Percentiles rank a stretch among this genome's conserved stretches.
Evolutionary conservation across 2,113 vertebrate species (phyloP).

Genomic region (Suricata suricatta): DNA sequence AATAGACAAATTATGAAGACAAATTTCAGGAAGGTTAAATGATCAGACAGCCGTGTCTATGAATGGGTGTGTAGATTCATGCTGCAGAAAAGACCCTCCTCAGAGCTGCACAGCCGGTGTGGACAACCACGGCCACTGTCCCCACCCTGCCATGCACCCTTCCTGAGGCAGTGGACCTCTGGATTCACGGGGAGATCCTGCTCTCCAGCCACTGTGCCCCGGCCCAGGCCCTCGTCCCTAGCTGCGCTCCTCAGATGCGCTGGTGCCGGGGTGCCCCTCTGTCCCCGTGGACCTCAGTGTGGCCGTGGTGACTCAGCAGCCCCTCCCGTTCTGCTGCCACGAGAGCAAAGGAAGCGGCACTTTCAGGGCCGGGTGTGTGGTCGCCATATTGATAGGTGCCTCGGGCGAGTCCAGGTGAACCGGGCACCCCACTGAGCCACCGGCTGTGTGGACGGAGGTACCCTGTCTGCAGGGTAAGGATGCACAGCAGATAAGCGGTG

Average conservation of each 20-base stretch:
- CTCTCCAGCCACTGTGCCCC: background rate
- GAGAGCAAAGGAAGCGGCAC: background rate
- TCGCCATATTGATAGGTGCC: accelerated
- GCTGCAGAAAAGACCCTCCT: background rate
- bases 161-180: background rate
- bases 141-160: accelerated
- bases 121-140: background rate
- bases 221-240: background rate
- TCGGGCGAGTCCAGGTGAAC: accelerated
- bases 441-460: background rate
- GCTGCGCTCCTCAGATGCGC: accelerated
- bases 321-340: no score
- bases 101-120: background rate
- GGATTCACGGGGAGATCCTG: background rate
- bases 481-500: accelerated
- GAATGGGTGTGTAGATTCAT: accelerated
- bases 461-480: accelerated
- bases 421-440: accelerated
- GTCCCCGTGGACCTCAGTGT: background rate
- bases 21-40: background rate
- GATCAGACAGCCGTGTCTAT: accelerated
- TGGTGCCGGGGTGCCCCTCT: background rate
- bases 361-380: accelerated
- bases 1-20: accelerated
- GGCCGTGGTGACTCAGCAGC: background rate